Conservation (phyloP, 2,888 invertebrate species). For the Coenonympha glycerion region DNA sequence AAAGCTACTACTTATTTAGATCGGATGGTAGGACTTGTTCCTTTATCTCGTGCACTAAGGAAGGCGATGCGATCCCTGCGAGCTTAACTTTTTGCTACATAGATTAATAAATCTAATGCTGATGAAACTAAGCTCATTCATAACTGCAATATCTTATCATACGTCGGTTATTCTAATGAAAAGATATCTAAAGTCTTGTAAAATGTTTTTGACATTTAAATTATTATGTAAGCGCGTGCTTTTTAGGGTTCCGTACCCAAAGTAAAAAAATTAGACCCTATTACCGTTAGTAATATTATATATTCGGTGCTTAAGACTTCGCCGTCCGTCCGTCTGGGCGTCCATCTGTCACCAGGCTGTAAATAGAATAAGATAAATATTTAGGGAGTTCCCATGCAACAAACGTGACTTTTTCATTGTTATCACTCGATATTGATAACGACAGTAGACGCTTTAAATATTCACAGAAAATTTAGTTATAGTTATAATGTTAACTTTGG, state of each 20-base stretch:
- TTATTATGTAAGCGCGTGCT: not conserved
- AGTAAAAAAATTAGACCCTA: too few species aligned
- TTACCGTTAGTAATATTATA: too few species aligned
- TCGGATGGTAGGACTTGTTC: constrained; percentile 24
- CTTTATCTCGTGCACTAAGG: constrained; percentile 22
- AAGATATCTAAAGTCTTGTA: constrained; percentile 7
- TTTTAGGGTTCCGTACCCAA: constrained; percentile 1
- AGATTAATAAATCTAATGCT: constrained; percentile 22
- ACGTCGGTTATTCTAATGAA: constrained; percentile 14
- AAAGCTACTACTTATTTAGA: constrained; percentile 18
- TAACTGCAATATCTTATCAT: constrained; percentile 22
- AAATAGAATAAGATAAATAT: constrained; percentile 4
- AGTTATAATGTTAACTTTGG: too few species aligned
- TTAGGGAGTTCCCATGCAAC: too few species aligned
- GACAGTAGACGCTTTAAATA: too few species aligned
- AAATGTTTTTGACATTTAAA: constrained; percentile 2
- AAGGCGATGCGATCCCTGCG: constrained; percentile 18
- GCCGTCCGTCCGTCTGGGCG: too few species aligned
- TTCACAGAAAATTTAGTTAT: too few species aligned
- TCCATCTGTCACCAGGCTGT: too few species aligned
- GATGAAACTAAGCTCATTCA: constrained; percentile 16
- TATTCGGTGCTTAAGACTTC: too few species aligned
- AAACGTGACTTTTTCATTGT: too few species aligned
- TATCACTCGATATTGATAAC: too few species aligned
- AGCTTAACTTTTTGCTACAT: constrained; percentile 24